Base-by-base conservation (phyloP, 1,140 invertebrate genomes). In the Berghia stephanieae region DNA sequence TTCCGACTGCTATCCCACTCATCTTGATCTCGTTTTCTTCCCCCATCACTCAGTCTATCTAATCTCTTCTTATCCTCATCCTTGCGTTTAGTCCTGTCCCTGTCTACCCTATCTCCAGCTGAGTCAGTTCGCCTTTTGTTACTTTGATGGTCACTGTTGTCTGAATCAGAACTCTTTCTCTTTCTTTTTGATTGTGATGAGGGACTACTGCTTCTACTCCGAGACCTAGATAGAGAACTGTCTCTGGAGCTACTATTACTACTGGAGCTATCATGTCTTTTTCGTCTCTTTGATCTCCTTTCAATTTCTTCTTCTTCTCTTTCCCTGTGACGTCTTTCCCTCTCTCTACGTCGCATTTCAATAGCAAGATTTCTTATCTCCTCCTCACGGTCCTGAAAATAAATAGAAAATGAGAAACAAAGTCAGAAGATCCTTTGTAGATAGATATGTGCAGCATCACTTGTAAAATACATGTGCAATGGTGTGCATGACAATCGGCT, bases 261-360 rank as follows among this genome's bases (percentile, higher is more conserved):
- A n/a, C 31, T 27, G 34, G 55, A 40, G 3, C 52, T 38, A 43
- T 42, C 55, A 40, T 40, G 34, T 55, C 52, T 77, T 34, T 40
- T 42, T 55, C 1, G 57, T 27, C 75, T 38, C 38, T 60, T 68
- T 31, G 72, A 3, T 10, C 46, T n/a, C 3, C 57, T 71, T 16
- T 82, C 78, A 24, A 57, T 49, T 44, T 83, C 82, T 68, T 77
- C 55, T 0, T 79, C 79, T 16, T 84, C 83, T 72, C 79, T 70
- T 77, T 87, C 85, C 16, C 80, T 67, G 73, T 87, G 86, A 69
- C 86, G 76, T 71, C 80, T 85, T 36, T 87, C 86, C 44, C 86
- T 72, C 43, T 87, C 86, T n/a, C 84, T 68, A 13, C 85, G 79
- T n/a, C 86, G 74, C 83, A 87, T 86, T 72, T 87, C 86, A 66